Evolutionary conservation across 2,888 invertebrate species (phyloP).

Genomic region (Cryptocephalus primarius): DNA sequence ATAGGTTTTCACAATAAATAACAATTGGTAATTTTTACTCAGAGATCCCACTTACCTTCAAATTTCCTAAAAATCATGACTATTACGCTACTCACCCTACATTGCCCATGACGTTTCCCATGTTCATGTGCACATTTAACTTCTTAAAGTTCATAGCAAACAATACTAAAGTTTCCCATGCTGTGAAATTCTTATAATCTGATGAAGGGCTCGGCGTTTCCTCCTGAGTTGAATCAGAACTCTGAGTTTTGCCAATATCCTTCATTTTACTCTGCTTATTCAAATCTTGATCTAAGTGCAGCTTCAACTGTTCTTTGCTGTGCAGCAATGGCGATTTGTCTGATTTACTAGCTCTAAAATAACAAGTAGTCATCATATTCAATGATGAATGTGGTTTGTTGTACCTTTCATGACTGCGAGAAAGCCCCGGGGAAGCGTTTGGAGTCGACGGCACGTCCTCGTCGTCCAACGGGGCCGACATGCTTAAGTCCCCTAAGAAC

Average conservation of each 20-base stretch:
- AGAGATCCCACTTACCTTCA: too few relatives aligned
- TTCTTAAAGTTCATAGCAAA: conserved; percentile 94
- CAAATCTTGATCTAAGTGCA: conserved; percentile 44
- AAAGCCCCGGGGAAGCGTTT: conserved; percentile 18
- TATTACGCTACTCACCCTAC: conserved; percentile 46
- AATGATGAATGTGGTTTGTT: too few relatives aligned
- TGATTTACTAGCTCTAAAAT: conserved; percentile 11
- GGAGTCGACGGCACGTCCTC: conserved; percentile 24
- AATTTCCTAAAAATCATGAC: too few relatives aligned
- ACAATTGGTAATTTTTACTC: not conserved
- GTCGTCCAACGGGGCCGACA: conserved; percentile 33
- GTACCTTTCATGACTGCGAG: conserved; percentile 21
- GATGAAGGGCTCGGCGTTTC: conserved; percentile 46
- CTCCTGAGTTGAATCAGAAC: conserved; percentile 38
- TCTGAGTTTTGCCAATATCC: conserved; percentile 46
- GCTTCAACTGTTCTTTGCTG: conserved; percentile 44
- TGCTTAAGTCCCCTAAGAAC: conserved; percentile 86
- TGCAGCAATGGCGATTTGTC: conserved; percentile 33
- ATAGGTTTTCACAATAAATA: not conserved
- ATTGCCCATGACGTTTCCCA: conserved; percentile 99
- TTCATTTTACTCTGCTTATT: conserved; percentile 39
- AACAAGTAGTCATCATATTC: not conserved
- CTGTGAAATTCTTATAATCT: conserved; percentile 55
- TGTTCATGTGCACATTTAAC: conserved; percentile 96
- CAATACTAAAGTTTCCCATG: conserved; percentile 93